Evolutionary conservation across 2,888 invertebrate species (phyloP).

Genomic region (Dasysyrphus tricinctus): DNA sequence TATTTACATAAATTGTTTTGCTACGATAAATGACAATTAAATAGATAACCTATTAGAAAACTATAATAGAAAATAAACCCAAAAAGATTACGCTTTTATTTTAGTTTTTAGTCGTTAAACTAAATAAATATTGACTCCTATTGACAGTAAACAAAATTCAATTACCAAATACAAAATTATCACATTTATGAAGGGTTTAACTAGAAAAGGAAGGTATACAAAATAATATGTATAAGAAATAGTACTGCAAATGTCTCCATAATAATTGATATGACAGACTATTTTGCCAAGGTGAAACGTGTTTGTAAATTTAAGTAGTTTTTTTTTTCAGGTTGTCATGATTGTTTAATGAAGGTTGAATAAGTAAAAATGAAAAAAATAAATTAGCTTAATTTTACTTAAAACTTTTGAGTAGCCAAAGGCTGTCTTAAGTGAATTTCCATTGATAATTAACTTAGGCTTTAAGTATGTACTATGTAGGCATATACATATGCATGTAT

Average conservation of each 20-base stretch:
- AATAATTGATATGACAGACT: not conserved
- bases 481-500: too few relatives aligned
- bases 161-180: not conserved
- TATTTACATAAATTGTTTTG: not conserved
- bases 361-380: not conserved
- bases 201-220: not conserved
- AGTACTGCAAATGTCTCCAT: not conserved
- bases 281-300: constrained; percentile 14
- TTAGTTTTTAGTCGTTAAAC: not conserved
- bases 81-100: not conserved
- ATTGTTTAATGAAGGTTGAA: not conserved
- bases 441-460: not conserved
- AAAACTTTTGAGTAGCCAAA: not conserved
- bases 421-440: not conserved
- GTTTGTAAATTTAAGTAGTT: not conserved
- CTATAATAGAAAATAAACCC: not conserved
- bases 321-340: not conserved
- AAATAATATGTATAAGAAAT: not conserved
- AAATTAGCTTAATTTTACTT: not conserved
- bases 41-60: not conserved
- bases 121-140: not conserved
- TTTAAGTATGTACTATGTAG: too few relatives aligned
- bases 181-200: not conserved
- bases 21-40: not conserved
- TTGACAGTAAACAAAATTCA: not conserved